Base-by-base conservation (phyloP, 2,113 vertebrate genomes). In the Brachyhypopomus gauderio region DNA sequence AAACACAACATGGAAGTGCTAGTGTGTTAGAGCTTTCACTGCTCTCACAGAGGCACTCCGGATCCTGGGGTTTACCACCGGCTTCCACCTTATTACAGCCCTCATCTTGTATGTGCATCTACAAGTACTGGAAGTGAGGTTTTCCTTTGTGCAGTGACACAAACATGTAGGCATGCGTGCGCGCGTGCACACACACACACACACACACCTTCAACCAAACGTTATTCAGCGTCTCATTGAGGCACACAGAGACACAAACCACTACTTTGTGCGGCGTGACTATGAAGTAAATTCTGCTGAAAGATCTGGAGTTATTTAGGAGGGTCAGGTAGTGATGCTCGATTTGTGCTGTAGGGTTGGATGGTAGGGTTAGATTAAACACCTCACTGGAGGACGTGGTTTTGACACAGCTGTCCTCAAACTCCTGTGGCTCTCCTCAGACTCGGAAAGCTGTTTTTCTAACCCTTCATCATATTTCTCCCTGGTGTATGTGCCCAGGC, bases 51-150 rank as follows among this genome's bases (percentile, higher is more conserved):
- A 20, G 56, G 30, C 55, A 41, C 27, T 58, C 14, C 25, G 36
- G 64, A 59, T 30, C 48, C n/a, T n/a, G 27, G 7, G 27, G 48
- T 58, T 66, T 69, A 58, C 66, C 55, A 38, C 36, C 5, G 41
- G 56, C 23, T 79, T 27, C 71, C 36, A 72, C 77, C 66, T 72
- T 62, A 62, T 41, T 75, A 62, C 20, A 71, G 14, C 82, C 71
- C 80, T 72, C 75, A 71, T 77, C 79, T 85, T 81, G 82, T 87
- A 62, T 66, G 41, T 64, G 74, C 71, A 75, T 64, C 36, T 72
- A 70, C 41, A 75, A 48, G 17, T 69, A 25, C 74, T 63, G 59
- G 79, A 78, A 80, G 75, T 67, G 30, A 56, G 52, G 36, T 59
- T 76, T 41, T 81, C 63, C 52, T 81, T 25, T 48, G 30, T 58